Evolutionary conservation across 2,113 vertebrate genomes (phyloP).

Genomic region (Vulpes ferrilata): DNA sequence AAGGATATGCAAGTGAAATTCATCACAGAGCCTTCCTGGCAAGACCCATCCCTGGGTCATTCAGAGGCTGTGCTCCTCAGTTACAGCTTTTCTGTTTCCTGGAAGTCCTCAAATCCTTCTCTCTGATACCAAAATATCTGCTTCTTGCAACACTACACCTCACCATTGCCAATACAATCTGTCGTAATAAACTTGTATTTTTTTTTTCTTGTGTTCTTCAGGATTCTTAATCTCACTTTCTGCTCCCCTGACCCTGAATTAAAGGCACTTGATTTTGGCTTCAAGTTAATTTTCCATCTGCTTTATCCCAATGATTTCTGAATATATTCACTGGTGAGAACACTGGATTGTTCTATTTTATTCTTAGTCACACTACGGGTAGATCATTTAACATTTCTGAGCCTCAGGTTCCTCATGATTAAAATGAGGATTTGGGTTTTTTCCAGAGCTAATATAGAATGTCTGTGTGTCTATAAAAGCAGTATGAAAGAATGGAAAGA

Average conservation of each 20-base stretch:
- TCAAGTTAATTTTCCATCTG: constrained; percentile 53
- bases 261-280: constrained; percentile 42
- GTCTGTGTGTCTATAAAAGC: not conserved
- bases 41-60: not conserved
- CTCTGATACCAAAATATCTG: constrained; percentile 41
- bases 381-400: not conserved
- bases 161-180: not conserved
- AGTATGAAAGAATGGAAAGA: not conserved
- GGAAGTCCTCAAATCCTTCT: constrained; percentile 34
- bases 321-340: not conserved
- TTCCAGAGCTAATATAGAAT: not conserved
- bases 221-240: not conserved
- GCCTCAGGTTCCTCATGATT: not conserved
- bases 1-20: constrained; percentile 29
- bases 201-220: constrained; percentile 5
- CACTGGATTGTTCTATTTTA: not conserved
- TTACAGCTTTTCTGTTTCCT: constrained; percentile 39
- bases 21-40: not conserved
- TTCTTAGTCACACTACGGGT: not conserved
- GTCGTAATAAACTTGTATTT: not conserved
- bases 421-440: constrained; percentile 11
- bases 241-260: not conserved
- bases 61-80: not conserved
- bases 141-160: constrained; percentile 40
- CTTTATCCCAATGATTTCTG: not conserved